Percentiles rank a stretch among this genome's conserved stretches.
Conservation (phyloP, 2,888 invertebrate genomes). For the Apotomis betuletana region DNA sequence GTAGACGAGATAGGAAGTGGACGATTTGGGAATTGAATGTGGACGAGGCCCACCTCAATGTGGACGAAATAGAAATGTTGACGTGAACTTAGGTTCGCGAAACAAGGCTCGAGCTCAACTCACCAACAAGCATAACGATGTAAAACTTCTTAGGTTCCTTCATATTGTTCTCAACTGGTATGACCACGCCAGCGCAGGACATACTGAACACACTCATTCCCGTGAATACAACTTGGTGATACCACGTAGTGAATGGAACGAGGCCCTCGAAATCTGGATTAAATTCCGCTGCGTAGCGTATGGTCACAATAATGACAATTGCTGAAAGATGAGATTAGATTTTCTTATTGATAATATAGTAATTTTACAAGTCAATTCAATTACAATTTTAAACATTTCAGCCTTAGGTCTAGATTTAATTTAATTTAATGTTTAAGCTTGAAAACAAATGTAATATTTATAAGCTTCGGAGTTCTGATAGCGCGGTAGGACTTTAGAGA, state of each 20-base stretch:
- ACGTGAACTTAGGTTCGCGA: too few relatives aligned
- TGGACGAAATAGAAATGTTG: too few relatives aligned
- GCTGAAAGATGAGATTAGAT: constrained; percentile 52
- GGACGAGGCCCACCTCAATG: too few relatives aligned
- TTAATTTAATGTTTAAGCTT: too few relatives aligned
- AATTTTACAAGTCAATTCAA: too few relatives aligned
- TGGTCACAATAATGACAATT: constrained; percentile 53
- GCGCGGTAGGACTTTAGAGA: too few relatives aligned
- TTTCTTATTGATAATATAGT: background rate
- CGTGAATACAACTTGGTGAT: constrained; percentile 63
- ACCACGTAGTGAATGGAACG: constrained; percentile 36
- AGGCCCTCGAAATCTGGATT: constrained; percentile 58
- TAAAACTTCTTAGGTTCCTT: constrained; percentile 57
- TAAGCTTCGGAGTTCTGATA: too few relatives aligned
- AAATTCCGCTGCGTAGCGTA: constrained; percentile 54
- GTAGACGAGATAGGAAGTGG: too few relatives aligned
- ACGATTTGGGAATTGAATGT: too few relatives aligned
- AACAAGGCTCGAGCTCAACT: constrained; percentile 31
- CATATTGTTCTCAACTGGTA: constrained; percentile 72
- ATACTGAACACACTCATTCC: constrained; percentile 83
- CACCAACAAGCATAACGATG: constrained; percentile 54
- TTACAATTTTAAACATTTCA: too few relatives aligned
- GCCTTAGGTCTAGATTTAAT: background rate
- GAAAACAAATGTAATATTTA: too few relatives aligned
- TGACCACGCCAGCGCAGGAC: constrained; percentile 71